A percentile compares a stretch with the other conserved stretches of the same genome.
Evolutionary conservation across 2,888 invertebrate genomes (phyloP).

Genomic region (Ecliptopera silaceata): DNA sequence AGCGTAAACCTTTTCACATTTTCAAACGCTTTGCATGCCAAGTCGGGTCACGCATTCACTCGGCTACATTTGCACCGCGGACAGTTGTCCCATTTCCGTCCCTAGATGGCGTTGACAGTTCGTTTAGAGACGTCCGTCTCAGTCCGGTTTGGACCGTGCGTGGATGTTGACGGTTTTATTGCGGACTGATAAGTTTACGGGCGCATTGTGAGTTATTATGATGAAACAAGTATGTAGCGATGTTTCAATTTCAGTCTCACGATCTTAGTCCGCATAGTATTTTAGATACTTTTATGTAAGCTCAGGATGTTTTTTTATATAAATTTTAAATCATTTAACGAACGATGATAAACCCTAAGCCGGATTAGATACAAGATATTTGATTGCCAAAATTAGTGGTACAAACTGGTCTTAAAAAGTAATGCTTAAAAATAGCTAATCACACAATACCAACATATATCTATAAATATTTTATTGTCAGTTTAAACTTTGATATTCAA

Average conservation of each 20-base stretch:
- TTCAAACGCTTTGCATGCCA: conserved; percentile 48
- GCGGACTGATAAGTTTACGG: conserved; percentile 37
- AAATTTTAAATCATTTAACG: too few relatives aligned
- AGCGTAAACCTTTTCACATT: conserved; percentile 9
- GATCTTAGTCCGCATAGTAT: not conserved
- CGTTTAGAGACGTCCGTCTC: conserved; percentile 42
- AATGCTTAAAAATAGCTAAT: too few relatives aligned
- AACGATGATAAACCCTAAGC: too few relatives aligned
- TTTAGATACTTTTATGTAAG: not conserved
- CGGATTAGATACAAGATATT: too few relatives aligned
- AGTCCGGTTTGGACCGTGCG: conserved; percentile 37
- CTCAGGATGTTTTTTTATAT: too few relatives aligned
- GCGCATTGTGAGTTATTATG: conserved; percentile 20
- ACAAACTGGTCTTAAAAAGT: too few relatives aligned
- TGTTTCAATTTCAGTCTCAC: conserved; percentile 18
- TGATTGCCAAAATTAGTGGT: too few relatives aligned
- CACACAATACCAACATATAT: too few relatives aligned
- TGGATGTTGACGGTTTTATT: conserved; percentile 45
- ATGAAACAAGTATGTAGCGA: conserved; percentile 20
- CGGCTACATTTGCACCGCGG: conserved; percentile 44
- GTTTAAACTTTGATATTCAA: too few relatives aligned
- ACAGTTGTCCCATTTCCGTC: conserved; percentile 43
- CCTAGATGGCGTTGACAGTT: conserved; percentile 50
- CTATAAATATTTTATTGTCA: too few relatives aligned
- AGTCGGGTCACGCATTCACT: conserved; percentile 58